Conservation (phyloP, 1,140 invertebrate species). For the Parasteatoda tepidariorum region DNA sequence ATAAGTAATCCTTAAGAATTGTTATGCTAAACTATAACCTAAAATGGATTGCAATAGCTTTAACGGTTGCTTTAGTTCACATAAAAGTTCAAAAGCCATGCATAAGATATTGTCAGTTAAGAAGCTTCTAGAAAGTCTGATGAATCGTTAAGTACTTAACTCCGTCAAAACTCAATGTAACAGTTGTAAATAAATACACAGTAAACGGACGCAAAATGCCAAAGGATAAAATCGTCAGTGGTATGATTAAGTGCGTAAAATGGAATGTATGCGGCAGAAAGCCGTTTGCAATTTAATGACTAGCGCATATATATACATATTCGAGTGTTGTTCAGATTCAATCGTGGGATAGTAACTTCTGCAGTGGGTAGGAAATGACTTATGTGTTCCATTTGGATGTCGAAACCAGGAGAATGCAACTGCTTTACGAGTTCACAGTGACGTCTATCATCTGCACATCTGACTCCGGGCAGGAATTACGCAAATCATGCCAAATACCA, state of each 20-base stretch:
- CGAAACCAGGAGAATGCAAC: constrained; percentile 3
- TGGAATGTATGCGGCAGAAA: constrained; percentile 5
- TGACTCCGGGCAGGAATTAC: background rate
- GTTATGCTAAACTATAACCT: too few relatives aligned
- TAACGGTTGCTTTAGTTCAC: too few relatives aligned
- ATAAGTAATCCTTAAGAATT: too few relatives aligned
- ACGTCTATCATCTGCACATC: background rate
- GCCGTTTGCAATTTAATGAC: constrained; percentile 14
- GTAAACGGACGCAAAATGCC: background rate
- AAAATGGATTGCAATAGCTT: too few relatives aligned
- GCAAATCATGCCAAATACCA: constrained; percentile 10
- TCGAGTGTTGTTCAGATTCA: constrained; percentile 28
- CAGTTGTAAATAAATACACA: constrained; percentile 20
- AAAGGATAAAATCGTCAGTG: constrained; percentile 35
- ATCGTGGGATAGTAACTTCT: constrained; percentile 31
- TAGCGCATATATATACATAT: constrained; percentile 34
- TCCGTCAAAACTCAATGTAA: constrained; percentile 3
- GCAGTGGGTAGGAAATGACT: constrained; percentile 26
- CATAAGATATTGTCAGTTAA: too few relatives aligned
- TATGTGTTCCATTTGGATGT: constrained; percentile 25
- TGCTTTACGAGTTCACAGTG: background rate
- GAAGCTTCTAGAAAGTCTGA: constrained; percentile 8
- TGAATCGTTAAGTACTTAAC: constrained; percentile 19
- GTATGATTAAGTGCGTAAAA: constrained; percentile 23
- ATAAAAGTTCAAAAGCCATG: too few relatives aligned